Conservation (phyloP, 1,140 invertebrate species). For the Drosophila azteca region DNA sequence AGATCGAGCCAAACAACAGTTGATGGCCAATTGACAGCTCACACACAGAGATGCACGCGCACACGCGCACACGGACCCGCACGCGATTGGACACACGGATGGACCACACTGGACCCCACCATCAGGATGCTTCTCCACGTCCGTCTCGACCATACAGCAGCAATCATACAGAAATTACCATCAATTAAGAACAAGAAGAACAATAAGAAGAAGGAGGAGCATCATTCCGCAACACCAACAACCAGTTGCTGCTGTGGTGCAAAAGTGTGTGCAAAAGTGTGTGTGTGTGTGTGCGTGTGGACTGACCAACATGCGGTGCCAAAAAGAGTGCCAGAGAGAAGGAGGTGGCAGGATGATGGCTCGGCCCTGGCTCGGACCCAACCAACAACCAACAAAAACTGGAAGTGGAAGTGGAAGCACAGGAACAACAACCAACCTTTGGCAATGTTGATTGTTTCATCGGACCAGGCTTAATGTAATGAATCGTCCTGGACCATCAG, state of each 20-base stretch:
- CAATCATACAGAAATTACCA: constrained; percentile 55
- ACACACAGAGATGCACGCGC: not conserved
- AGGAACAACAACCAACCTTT: constrained; percentile 28
- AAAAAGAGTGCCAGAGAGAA: constrained; percentile 39
- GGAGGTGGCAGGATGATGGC: constrained; percentile 14
- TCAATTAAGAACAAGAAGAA: constrained; percentile 59
- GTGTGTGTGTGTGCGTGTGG: constrained; percentile 29
- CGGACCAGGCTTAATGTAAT: constrained; percentile 55
- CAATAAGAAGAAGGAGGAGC: constrained; percentile 23
- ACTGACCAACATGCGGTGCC: constrained; percentile 72
- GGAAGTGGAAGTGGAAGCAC: too few species aligned
- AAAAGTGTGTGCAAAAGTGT: constrained; percentile 32
- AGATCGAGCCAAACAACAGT: constrained; percentile 54
- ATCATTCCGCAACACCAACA: constrained; percentile 54
- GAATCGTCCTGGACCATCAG: constrained; percentile 46
- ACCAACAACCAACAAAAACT: constrained; percentile 28
- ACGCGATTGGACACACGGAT: constrained; percentile 9
- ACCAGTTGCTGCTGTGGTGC: constrained; percentile 48
- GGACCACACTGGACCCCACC: constrained; percentile 50
- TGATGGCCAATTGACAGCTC: constrained; percentile 68
- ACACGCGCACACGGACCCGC: constrained; percentile 26
- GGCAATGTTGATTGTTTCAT: constrained; percentile 56
- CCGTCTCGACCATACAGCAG: constrained; percentile 83
- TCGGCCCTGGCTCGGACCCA: constrained; percentile 46
- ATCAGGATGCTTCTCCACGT: constrained; percentile 52